phyloP scores from a whole-genome alignment of 2,888 invertebrate species.

The Mantis religiosa region DNA sequence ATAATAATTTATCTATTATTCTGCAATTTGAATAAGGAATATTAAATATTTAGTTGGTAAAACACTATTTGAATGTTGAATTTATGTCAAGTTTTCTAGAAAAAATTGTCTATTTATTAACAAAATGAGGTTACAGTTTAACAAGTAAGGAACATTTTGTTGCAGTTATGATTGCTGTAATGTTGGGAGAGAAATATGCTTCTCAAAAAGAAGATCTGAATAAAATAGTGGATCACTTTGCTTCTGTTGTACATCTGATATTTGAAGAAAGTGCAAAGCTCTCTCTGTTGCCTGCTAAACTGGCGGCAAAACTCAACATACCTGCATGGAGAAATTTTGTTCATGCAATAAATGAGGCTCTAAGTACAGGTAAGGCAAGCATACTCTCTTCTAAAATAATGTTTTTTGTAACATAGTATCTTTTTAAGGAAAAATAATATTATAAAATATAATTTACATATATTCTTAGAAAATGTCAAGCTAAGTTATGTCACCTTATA shows the following conservation, averaged over 20 bases:
- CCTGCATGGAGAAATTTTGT: constrained; percentile 72
- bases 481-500: no score
- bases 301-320: constrained; percentile 60
- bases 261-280: constrained; percentile 69
- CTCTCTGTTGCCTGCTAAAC: constrained; percentile 61
- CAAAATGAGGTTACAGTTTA: not conserved
- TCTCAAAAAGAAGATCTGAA: constrained; percentile 40
- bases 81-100: no score
- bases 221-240: constrained; percentile 52
- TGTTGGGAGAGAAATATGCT: constrained; percentile 46
- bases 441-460: no score
- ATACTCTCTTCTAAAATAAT: no score
- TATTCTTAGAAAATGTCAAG: no score
- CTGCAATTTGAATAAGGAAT: no score
- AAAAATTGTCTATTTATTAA: no score
- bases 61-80: no score
- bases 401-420: no score
- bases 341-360: constrained; percentile 57
- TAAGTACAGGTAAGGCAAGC: constrained; percentile 52
- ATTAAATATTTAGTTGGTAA: no score
- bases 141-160: constrained; percentile 29
- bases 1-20: no score
- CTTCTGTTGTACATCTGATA: constrained; percentile 63
- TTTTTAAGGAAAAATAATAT: no score
- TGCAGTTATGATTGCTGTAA: constrained; percentile 56